Conservation (phyloP, 2,888 invertebrate genomes). For the Caenorhabditis sinica region DNA sequence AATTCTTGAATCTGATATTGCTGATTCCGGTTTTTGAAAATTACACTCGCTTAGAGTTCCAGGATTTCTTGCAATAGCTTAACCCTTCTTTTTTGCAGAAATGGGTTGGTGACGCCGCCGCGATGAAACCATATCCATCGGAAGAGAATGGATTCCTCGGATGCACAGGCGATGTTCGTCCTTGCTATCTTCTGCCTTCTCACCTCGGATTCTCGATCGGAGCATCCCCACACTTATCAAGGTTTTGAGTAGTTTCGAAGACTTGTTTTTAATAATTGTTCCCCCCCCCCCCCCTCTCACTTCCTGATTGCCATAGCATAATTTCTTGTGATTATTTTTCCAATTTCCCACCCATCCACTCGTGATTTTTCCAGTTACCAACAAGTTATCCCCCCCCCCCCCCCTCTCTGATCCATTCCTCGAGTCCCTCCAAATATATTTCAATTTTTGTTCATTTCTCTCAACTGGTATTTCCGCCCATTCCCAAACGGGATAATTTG, state of each 20-base stretch:
- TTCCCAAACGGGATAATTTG: neutral
- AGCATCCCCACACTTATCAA: slow-evolving; percentile 75
- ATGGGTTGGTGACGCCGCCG: slow-evolving; percentile 50
- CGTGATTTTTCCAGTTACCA: neutral
- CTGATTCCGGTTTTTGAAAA: neutral
- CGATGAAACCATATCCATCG: slow-evolving; percentile 57
- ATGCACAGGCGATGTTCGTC: slow-evolving; percentile 75
- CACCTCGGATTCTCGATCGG: slow-evolving; percentile 71
- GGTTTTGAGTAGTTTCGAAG: slow-evolving; percentile 70
- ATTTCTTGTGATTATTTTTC: slow-evolving; percentile 23
- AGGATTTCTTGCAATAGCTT: no score
- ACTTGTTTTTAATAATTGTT: neutral
- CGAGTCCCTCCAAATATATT: slow-evolving; percentile 13
- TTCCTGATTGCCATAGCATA: slow-evolving; percentile 29
- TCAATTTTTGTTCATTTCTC: slow-evolving; percentile 7
- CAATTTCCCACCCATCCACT: neutral
- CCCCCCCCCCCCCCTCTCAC: no score
- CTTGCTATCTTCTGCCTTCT: slow-evolving; percentile 73
- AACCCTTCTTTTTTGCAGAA: slow-evolving; percentile 62
- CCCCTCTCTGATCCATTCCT: neutral
- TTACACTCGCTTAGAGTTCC: no score
- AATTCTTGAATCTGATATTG: no score
- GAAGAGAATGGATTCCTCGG: slow-evolving; percentile 67
- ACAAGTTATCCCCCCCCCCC: neutral
- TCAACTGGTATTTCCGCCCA: slow-evolving; percentile 38